Evolutionary conservation across 2,888 invertebrate genomes (phyloP).

Genomic region (Entomobrya multifasciata): DNA sequence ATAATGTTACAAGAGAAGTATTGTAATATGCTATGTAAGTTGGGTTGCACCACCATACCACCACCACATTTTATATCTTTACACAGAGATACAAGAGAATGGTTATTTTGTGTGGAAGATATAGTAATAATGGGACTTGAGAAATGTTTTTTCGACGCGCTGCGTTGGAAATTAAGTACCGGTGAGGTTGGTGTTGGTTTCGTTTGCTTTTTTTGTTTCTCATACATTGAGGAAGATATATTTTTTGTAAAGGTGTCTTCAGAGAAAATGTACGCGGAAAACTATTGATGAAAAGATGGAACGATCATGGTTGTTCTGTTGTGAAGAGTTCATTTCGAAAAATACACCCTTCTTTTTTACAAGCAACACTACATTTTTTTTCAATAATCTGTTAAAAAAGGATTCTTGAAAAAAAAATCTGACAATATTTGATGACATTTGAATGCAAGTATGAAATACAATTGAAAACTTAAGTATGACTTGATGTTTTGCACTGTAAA

Average conservation of each 20-base stretch:
- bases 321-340: conserved; percentile 32
- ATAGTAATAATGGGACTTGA: conserved; percentile 36
- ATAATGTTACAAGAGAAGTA: too few species aligned
- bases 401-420: neutral
- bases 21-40: too few species aligned
- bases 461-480: too few species aligned
- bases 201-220: conserved; percentile 41
- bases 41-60: neutral
- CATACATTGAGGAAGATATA: conserved; percentile 38
- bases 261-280: neutral
- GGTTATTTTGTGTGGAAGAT: conserved; percentile 24
- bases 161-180: conserved; percentile 65
- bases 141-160: conserved; percentile 55
- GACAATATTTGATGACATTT: neutral
- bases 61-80: neutral
- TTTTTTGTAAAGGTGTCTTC: conserved; percentile 32
- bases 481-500: too few species aligned
- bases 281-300: conserved; percentile 43
- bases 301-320: conserved; percentile 34
- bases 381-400: neutral
- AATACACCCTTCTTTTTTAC: neutral
- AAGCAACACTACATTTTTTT: neutral
- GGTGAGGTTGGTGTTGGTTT: conserved; percentile 51
- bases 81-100: neutral
- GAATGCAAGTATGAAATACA: neutral